Base-by-base conservation (phyloP, 2,113 vertebrate genomes). In the Martes martes region DNA sequence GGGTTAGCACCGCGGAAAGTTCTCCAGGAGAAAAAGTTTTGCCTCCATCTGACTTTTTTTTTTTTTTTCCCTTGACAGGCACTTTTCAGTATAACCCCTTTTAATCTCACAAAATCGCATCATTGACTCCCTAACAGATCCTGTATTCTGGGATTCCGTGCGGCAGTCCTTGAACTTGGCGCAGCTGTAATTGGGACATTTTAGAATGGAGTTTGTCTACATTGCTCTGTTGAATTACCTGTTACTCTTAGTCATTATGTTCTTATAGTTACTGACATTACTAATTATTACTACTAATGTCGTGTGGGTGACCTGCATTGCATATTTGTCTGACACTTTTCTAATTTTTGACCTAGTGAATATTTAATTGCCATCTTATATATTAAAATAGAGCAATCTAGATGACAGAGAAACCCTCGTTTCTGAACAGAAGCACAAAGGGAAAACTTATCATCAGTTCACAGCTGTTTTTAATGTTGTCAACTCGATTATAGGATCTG, bases 401-500 rank as follows among this genome's bases (percentile, higher is more conserved):
- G 98, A 98, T 97, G 99, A 99, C 98, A 98, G 97, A 93, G 98
- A 93, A 96, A 79, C 86, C 9, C 98, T 99, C 4, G 88, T 99
- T 97, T 97, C 90, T 78, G 93, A 98, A 19, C 91, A 95, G 26
- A 98, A 95, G 82, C 95, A 91, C 47, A 92, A 97, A 45, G 95
- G 82, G 97, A 98, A 98, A 95, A 99, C 97, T 47, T 97, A 98
- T 92, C 98, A 98, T 71, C 96, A 98, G 67, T 98, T 98, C 63
- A 99, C 99, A 85, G 99, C 99, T 28, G 99, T 99, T 47, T 99
- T 99, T 98, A 99, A 99, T 98, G 99, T 99, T 91, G 99, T 99
- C 97, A 99, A 99, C 97, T 99, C 99, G 52, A 99, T 99, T 71
- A 99, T 99, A 97, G 99, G 99, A 98, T 99, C 99, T 42, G 99